phyloP scores from a whole-genome alignment of 53 echinoderm and acorn worm genomes.

The Paracentrotus lividus region DNA sequence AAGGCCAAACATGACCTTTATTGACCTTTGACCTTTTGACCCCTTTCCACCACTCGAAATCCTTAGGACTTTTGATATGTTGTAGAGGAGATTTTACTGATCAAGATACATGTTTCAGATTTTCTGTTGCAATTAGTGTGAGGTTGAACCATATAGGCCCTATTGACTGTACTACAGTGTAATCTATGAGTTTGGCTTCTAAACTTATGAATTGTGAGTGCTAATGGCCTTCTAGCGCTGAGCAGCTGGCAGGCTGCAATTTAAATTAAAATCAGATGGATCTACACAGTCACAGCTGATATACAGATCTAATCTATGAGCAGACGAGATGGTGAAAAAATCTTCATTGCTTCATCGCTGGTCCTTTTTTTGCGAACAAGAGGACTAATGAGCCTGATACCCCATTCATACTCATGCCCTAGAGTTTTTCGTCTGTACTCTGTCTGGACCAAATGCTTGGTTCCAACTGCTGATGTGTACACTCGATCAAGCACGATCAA shows the following conservation, averaged over 20 bases:
- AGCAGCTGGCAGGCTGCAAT: conserved; percentile 2
- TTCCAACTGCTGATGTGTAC: no score
- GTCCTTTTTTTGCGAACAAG: not conserved
- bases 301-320: conserved; percentile 1
- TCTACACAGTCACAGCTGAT: not conserved
- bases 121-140: no score
- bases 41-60: no score
- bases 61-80: no score
- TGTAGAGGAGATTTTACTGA: no score
- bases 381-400: not conserved
- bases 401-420: not conserved
- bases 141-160: no score
- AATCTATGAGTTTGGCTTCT: conserved; percentile 1
- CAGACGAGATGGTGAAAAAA: not conserved
- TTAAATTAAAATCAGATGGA: conserved; percentile 2
- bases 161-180: no score
- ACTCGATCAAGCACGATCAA: no score
- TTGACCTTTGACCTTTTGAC: no score
- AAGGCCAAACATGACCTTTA: no score
- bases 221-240: conserved; percentile 15
- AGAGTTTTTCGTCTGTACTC: not conserved
- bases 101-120: no score
- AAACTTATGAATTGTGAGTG: not conserved
- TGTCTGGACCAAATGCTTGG: no score
- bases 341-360: conserved; percentile 15